phyloP scores from a whole-genome alignment of 2,888 invertebrate species.

The Noctua janthe region DNA sequence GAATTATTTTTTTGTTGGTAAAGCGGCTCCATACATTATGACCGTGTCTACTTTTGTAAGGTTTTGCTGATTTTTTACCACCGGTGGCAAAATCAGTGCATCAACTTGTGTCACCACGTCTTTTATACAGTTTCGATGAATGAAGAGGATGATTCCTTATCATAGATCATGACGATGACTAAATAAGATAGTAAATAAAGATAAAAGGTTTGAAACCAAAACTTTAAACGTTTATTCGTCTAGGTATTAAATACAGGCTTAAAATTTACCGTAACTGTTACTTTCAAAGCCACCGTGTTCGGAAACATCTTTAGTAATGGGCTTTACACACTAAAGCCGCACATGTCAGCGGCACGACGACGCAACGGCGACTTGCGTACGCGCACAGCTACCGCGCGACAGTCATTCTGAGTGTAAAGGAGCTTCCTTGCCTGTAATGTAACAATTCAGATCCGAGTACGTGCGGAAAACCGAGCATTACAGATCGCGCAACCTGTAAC shows the following conservation, averaged over 20 bases:
- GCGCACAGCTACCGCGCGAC: not conserved
- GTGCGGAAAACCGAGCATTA: no score
- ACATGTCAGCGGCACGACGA: not conserved
- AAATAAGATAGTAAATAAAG: not conserved
- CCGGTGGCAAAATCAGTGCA: not conserved
- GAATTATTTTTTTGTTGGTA: no score
- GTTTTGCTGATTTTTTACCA: no score
- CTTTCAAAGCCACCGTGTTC: no score
- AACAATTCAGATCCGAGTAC: not conserved
- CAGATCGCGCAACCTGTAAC: no score
- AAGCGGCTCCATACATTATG: no score
- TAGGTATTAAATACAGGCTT: not conserved
- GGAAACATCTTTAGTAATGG: not conserved
- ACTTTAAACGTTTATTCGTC: not conserved
- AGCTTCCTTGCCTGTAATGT: not conserved
- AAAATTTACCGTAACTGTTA: not conserved
- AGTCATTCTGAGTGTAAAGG: not conserved
- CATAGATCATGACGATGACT: not conserved
- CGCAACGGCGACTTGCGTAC: no score
- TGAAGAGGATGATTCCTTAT: not conserved
- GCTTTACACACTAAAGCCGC: no score
- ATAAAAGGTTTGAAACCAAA: not conserved
- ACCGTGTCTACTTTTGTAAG: no score
- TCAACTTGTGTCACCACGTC: not conserved
- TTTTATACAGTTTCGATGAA: not conserved